These are phyloP conservation scores for Ganaspis sp. DNA, from an alignment of 1,140 invertebrate species.

Conservation along the genomic window DNA sequence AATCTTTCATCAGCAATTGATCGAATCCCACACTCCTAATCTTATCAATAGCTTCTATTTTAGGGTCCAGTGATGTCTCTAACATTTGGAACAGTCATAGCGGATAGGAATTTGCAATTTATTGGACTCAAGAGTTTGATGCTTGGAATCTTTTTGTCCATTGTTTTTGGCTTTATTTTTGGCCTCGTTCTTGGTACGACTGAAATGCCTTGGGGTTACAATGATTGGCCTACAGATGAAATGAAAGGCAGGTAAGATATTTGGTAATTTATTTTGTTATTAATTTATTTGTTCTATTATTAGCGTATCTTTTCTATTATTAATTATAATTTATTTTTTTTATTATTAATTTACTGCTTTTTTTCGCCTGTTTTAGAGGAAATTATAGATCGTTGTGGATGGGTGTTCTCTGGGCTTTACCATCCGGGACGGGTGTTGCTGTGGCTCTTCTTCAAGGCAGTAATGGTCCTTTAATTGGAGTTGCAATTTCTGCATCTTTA, in stretches of 20 bases:
- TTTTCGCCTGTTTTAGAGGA: slow-evolving; percentile 73
- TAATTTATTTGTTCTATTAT: too few relatives aligned
- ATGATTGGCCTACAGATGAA: slow-evolving; percentile 88
- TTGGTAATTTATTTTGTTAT: too few relatives aligned
- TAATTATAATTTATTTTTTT: too few relatives aligned
- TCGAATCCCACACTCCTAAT: slow-evolving; percentile 16
- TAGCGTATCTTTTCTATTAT: too few relatives aligned
- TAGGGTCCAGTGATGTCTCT: slow-evolving; percentile 90
- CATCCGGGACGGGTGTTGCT: slow-evolving; percentile 87
- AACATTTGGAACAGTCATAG: slow-evolving; percentile 88
- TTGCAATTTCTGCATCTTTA: slow-evolving; percentile 91
- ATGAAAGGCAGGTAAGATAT: slow-evolving; percentile 85
- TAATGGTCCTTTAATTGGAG: slow-evolving; percentile 89
- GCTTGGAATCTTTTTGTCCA: slow-evolving; percentile 84
- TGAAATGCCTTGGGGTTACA: slow-evolving; percentile 86
- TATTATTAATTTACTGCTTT: too few relatives aligned
- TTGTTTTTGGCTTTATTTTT: slow-evolving; percentile 87
- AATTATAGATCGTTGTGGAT: slow-evolving; percentile 84
- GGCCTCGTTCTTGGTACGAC: slow-evolving; percentile 85
- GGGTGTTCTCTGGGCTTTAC: slow-evolving; percentile 84
- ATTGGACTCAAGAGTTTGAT: slow-evolving; percentile 83
- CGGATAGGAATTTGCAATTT: slow-evolving; percentile 80
- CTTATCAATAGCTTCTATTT: slow-evolving; percentile 10
- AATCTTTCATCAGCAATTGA: too few relatives aligned
- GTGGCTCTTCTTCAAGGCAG: slow-evolving; percentile 91